These are phyloP conservation scores for Protophormia terraenovae DNA, from an alignment of 2,888 invertebrate species.

Conservation along the genomic window DNA sequence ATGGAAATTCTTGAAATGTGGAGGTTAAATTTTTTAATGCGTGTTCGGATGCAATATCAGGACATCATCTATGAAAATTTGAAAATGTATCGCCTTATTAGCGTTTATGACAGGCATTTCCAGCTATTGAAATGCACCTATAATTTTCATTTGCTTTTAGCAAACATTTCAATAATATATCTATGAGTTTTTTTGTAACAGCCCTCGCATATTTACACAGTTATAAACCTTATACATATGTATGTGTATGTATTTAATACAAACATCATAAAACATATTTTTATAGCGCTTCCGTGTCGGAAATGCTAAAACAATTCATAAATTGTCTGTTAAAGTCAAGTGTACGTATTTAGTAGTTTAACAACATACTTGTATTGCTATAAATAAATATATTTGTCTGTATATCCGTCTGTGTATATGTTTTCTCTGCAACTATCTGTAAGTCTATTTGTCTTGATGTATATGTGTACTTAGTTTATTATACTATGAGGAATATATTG, in stretches of 20 bases:
- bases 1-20: no score
- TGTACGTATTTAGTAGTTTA: slow-evolving; percentile 47
- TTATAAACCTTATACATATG: background rate
- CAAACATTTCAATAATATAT: no score
- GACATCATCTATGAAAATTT: no score
- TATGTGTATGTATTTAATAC: background rate
- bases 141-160: no score
- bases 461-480: no score
- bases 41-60: no score
- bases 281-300: slow-evolving; percentile 58
- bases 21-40: no score
- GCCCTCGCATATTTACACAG: background rate
- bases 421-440: background rate
- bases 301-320: slow-evolving; percentile 73
- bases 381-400: slow-evolving; percentile 12
- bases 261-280: slow-evolving; percentile 53
- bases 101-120: no score
- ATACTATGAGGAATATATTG: background rate
- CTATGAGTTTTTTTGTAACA: no score
- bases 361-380: slow-evolving; percentile 22
- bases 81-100: no score
- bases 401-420: background rate
- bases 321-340: slow-evolving; percentile 72
- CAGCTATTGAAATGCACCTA: no score
- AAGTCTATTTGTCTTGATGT: slow-evolving; percentile 25